These are phyloP conservation scores for Maniola hyperantus DNA, from an alignment of 2,888 invertebrate genomes.

Conservation along the genomic window DNA sequence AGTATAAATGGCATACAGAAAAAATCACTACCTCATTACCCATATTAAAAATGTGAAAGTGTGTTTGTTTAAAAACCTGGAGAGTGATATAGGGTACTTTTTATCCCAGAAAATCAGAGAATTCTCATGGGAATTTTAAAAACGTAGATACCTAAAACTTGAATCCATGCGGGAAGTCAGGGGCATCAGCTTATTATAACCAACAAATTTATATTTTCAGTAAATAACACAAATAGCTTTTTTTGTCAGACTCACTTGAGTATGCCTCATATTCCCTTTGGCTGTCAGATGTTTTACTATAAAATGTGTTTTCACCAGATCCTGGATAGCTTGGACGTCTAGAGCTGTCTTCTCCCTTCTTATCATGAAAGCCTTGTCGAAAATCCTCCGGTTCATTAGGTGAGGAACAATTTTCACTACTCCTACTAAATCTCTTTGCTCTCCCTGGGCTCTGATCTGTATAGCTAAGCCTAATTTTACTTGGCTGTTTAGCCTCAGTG, in stretches of 20 bases:
- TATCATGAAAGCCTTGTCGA: conserved; percentile 59
- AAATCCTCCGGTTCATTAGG: conserved; percentile 69
- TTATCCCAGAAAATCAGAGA: no score
- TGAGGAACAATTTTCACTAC: conserved; percentile 75
- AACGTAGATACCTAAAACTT: no score
- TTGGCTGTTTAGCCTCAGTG: conserved; percentile 47
- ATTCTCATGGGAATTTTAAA: no score
- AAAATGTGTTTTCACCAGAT: conserved; percentile 55
- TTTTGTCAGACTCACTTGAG: conserved; percentile 38
- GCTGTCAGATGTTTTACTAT: conserved; percentile 51
- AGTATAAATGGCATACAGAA: conserved; percentile 47
- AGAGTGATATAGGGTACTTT: no score
- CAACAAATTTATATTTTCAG: no score
- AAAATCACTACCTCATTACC: not conserved
- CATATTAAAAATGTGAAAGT: no score
- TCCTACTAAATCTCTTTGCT: conserved; percentile 60
- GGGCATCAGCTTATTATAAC: no score
- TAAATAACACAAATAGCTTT: not conserved
- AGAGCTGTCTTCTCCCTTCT: conserved; percentile 54
- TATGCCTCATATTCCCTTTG: conserved; percentile 37
- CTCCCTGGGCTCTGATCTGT: conserved; percentile 55
- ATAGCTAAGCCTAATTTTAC: conserved; percentile 49
- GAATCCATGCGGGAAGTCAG: no score
- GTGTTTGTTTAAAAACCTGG: no score
- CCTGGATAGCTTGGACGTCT: conserved; percentile 56